These are phyloP conservation scores for Anthophora plumipes DNA, from an alignment of 2,888 invertebrate species.

Conservation along the genomic window DNA sequence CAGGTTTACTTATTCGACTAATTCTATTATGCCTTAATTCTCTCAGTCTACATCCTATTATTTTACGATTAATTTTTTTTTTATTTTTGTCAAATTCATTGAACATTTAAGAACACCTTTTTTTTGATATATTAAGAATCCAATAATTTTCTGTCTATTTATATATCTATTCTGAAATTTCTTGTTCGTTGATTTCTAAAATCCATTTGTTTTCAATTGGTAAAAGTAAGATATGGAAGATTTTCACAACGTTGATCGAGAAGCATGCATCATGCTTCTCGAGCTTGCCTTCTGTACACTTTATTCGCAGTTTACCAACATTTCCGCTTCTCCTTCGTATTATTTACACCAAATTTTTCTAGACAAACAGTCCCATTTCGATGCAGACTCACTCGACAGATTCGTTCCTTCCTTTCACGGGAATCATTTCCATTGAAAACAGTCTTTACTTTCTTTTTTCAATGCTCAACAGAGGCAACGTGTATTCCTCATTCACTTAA, in stretches of 20 bases:
- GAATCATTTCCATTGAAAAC: conserved; percentile 3
- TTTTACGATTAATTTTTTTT: neutral
- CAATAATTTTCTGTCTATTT: neutral
- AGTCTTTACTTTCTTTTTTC: neutral
- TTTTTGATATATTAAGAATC: neutral
- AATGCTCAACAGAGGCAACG: neutral
- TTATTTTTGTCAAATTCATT: no score
- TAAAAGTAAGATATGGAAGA: neutral
- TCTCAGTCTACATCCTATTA: neutral
- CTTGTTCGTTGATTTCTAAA: neutral
- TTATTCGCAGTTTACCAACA: conserved; percentile 1
- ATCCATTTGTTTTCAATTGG: neutral
- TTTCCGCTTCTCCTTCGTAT: conserved; percentile 3
- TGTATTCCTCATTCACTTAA: neutral
- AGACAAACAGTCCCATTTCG: conserved; percentile 56
- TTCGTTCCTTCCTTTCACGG: conserved; percentile 37
- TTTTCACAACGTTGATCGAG: neutral
- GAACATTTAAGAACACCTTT: neutral
- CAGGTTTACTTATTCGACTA: neutral
- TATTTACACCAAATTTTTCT: conserved; percentile 39
- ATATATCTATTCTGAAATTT: neutral
- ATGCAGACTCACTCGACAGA: conserved; percentile 19
- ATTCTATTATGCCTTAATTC: neutral
- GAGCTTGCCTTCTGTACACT: neutral
- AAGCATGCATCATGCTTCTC: neutral